phyloP scores from a whole-genome alignment of 37 sponge, comb jelly and placozoan genomes.

The Aplysina aerophoba region DNA sequence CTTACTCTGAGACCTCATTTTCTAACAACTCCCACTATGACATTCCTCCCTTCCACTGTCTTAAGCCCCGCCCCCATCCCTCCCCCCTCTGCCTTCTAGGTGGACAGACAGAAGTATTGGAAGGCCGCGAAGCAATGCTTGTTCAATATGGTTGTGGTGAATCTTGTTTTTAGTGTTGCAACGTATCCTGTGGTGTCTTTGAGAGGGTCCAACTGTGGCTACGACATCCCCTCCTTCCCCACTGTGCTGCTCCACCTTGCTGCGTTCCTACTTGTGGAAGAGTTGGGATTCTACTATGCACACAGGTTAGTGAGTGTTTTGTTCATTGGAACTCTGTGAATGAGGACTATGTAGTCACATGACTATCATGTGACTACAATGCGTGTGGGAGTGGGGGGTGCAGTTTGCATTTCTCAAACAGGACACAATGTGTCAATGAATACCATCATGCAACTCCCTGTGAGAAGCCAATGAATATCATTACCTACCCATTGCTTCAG shows the following conservation, averaged over 20 bases:
- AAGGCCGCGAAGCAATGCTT: slow-evolving; percentile 42
- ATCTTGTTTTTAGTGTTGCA: slow-evolving; percentile 45
- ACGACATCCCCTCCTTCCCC: slow-evolving; percentile 76
- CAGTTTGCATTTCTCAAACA: too few species aligned
- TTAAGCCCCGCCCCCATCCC: too few species aligned
- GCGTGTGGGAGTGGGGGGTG: too few species aligned
- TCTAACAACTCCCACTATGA: background rate
- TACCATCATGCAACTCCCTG: too few species aligned
- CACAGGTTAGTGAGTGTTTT: slow-evolving; percentile 85
- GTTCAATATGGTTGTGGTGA: slow-evolving; percentile 66
- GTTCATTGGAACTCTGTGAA: too few species aligned
- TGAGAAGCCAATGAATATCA: too few species aligned
- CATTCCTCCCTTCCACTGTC: background rate
- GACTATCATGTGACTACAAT: too few species aligned
- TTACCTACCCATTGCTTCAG: too few species aligned
- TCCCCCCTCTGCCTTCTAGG: slow-evolving; percentile 49
- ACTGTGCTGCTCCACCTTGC: slow-evolving; percentile 57
- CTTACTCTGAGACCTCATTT: background rate
- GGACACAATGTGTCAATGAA: too few species aligned
- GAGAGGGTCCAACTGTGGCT: slow-evolving; percentile 57
- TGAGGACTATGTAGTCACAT: too few species aligned
- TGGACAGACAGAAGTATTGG: slow-evolving; percentile 60
- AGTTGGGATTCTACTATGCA: slow-evolving; percentile 81
- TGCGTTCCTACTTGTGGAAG: slow-evolving; percentile 58
- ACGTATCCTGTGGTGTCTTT: slow-evolving; percentile 49